phyloP scores from a whole-genome alignment of 2,888 invertebrate genomes.

The Drosophila buzzatii region DNA sequence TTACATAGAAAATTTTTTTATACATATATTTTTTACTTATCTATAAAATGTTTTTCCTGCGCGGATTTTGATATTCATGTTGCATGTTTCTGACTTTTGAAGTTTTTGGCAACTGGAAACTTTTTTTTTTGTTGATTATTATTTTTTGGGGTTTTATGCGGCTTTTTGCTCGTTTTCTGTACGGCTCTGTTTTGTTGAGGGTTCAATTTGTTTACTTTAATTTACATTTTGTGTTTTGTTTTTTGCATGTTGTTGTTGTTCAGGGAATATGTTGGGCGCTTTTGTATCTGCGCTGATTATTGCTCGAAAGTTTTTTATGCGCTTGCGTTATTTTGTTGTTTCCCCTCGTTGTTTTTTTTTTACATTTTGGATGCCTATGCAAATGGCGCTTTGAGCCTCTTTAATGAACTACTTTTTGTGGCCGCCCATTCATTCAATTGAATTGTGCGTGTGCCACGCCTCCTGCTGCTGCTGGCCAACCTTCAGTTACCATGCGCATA shows the following conservation, averaged over 20 bases:
- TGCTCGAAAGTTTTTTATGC: conserved; percentile 18
- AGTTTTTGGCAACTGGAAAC: conserved; percentile 72
- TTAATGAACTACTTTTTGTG: conserved; percentile 74
- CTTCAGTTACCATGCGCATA: conserved; percentile 28
- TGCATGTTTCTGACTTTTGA: conserved; percentile 79
- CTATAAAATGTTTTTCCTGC: conserved; percentile 37
- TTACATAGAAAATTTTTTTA: background rate
- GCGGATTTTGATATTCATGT: conserved; percentile 78
- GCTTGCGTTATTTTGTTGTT: conserved; percentile 14
- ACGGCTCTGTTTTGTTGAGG: conserved; percentile 8
- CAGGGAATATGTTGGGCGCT: conserved; percentile 23
- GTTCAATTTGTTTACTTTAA: conserved; percentile 71
- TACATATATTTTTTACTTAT: conserved; percentile 15
- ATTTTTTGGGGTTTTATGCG: conserved; percentile 22
- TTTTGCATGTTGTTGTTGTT: conserved; percentile 33
- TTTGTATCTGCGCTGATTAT: conserved; percentile 45
- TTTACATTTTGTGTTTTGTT: conserved; percentile 63
- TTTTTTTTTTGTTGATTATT: conserved; percentile 51
- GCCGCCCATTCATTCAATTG: conserved; percentile 61
- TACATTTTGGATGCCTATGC: conserved; percentile 46
- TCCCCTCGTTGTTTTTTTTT: background rate
- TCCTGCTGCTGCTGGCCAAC: background rate
- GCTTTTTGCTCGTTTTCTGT: conserved; percentile 10
- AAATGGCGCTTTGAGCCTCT: conserved; percentile 60
- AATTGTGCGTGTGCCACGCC: conserved; percentile 67